Conservation (phyloP, 2,888 invertebrate species). For the Athrips mouffetella region DNA sequence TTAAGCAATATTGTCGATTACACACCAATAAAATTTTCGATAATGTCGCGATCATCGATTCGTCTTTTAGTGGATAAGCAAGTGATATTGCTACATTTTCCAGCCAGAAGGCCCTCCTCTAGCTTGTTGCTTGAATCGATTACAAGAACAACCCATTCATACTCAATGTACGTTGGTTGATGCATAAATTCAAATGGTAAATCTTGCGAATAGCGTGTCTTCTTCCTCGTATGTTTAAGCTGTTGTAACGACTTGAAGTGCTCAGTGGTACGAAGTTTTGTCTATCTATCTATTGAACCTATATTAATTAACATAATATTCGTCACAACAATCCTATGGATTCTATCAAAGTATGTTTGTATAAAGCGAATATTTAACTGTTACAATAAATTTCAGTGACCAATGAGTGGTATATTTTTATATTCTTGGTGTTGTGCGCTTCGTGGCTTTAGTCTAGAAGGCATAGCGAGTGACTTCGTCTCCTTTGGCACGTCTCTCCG, state of each 20-base stretch:
- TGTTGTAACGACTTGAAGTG: not conserved
- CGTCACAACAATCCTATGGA: constrained; percentile 11
- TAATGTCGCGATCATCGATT: constrained; percentile 4
- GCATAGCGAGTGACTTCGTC: constrained; percentile 29
- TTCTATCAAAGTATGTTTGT: constrained; percentile 13
- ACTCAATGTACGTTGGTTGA: not conserved
- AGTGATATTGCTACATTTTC: too few relatives aligned
- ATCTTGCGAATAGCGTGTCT: not conserved
- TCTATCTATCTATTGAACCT: not conserved
- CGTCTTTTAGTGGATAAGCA: constrained; percentile 3
- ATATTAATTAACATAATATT: not conserved
- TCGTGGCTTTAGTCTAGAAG: constrained; percentile 36
- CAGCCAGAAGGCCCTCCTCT: too few relatives aligned
- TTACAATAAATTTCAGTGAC: constrained; percentile 26
- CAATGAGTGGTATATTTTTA: constrained; percentile 37
- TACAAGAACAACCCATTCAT: not conserved
- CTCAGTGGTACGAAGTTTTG: not conserved
- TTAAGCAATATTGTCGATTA: constrained; percentile 18
- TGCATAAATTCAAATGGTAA: not conserved
- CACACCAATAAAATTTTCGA: constrained; percentile 3
- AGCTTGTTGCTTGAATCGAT: not conserved
- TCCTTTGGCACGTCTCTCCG: constrained; percentile 16
- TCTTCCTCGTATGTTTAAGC: not conserved
- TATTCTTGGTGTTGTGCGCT: constrained; percentile 48
- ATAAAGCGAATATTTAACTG: constrained; percentile 12